These are phyloP conservation scores for Percopsis omiscomaycus DNA, from an alignment of 2,797 vertebrate species.

Conservation along the genomic window DNA sequence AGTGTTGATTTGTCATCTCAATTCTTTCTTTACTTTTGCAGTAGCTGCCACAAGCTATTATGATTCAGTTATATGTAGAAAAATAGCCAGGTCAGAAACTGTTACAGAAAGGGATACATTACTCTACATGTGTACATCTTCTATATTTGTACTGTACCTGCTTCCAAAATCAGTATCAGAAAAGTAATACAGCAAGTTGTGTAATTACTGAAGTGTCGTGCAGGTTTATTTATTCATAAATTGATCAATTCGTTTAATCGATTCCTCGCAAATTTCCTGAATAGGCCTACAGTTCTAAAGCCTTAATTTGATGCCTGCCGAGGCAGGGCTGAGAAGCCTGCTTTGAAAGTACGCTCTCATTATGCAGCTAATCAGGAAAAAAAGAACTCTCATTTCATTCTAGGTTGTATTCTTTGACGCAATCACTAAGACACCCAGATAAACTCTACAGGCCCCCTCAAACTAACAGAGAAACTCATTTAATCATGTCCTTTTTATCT, in stretches of 20 bases:
- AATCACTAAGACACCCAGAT: constrained; percentile 37
- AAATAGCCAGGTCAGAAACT: too few relatives aligned
- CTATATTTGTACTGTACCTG: too few relatives aligned
- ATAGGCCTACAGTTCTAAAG: constrained; percentile 14
- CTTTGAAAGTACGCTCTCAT: constrained; percentile 11
- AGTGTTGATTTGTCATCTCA: too few relatives aligned
- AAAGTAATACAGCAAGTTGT: too few relatives aligned
- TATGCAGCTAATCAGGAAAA: constrained; percentile 44
- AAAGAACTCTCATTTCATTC: constrained; percentile 37
- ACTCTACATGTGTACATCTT: too few relatives aligned
- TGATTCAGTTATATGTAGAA: too few relatives aligned
- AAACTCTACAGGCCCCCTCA: constrained; percentile 29
- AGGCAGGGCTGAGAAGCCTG: constrained; percentile 2
- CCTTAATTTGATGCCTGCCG: constrained; percentile 24
- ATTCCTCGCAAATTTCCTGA: constrained; percentile 28
- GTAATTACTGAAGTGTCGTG: constrained; percentile 23
- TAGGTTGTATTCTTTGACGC: constrained; percentile 41
- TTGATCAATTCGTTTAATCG: constrained; percentile 38
- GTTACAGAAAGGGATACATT: too few relatives aligned
- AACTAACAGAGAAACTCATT: constrained; percentile 34
- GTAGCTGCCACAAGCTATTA: too few relatives aligned
- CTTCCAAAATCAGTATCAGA: too few relatives aligned
- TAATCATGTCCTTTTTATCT: constrained; percentile 54
- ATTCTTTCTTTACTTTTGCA: too few relatives aligned
- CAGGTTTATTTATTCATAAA: constrained; percentile 21